Evolutionary conservation across 2,113 vertebrate genomes (phyloP).

Genomic region (Oriolus oriolus): DNA sequence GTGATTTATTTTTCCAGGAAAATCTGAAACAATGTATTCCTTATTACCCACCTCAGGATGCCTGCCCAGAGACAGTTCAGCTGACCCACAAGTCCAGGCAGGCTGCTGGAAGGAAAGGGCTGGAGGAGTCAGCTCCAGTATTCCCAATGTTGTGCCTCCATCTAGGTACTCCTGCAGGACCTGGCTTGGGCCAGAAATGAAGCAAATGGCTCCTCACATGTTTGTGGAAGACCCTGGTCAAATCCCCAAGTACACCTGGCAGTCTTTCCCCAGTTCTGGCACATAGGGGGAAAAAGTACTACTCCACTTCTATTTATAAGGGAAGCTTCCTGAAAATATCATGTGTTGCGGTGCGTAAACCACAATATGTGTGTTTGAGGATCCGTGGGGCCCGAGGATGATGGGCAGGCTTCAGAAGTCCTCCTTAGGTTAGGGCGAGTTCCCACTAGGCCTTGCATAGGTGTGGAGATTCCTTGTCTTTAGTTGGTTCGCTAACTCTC

Average conservation of each 20-base stretch:
- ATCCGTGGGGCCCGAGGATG: no score
- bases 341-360: no score
- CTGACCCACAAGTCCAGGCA: not conserved
- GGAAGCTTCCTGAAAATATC: not conserved
- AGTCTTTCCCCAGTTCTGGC: not conserved
- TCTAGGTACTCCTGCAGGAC: not conserved
- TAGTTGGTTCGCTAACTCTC: no score
- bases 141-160: not conserved
- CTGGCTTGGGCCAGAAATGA: not conserved
- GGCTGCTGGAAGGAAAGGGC: not conserved
- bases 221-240: not conserved
- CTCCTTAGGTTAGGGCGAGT: no score
- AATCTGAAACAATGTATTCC: not conserved
- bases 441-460: no score
- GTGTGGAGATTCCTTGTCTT: no score
- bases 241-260: not conserved
- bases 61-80: not conserved
- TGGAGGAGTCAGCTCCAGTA: not conserved
- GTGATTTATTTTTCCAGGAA: not conserved
- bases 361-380: no score
- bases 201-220: not conserved
- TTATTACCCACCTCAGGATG: not conserved
- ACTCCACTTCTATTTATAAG: not conserved
- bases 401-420: no score
- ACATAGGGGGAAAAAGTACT: not conserved